These are phyloP conservation scores for Merodon equestris DNA, from an alignment of 2,888 invertebrate genomes.

Conservation along the genomic window DNA sequence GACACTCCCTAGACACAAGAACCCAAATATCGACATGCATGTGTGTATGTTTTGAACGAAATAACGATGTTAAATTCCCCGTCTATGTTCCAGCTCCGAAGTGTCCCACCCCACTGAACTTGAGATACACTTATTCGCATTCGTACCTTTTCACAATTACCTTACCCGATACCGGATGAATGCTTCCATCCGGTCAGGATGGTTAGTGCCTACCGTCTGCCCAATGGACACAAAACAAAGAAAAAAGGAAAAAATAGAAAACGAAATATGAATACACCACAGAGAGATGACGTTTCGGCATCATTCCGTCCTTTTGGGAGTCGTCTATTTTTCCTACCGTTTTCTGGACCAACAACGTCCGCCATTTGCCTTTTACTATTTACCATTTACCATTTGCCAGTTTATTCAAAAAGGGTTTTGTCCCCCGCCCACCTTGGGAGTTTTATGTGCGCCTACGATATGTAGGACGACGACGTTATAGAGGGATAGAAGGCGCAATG, in stretches of 20 bases:
- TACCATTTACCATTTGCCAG: slow-evolving; percentile 57
- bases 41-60: slow-evolving; percentile 47
- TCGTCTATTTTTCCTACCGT: slow-evolving; percentile 49
- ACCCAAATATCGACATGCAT: slow-evolving; percentile 13
- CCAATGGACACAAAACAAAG: too few relatives aligned
- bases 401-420: slow-evolving; percentile 58
- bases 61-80: slow-evolving; percentile 67
- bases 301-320: slow-evolving; percentile 36
- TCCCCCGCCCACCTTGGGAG: slow-evolving; percentile 33
- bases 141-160: slow-evolving; percentile 69
- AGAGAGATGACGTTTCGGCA: slow-evolving; percentile 54
- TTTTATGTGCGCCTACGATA: slow-evolving; percentile 50
- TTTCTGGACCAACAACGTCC: slow-evolving; percentile 56
- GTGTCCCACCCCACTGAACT: slow-evolving; percentile 55
- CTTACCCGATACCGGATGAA: slow-evolving; percentile 65
- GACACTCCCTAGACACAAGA: not conserved
- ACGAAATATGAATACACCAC: slow-evolving; percentile 35
- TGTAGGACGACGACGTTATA: slow-evolving; percentile 37
- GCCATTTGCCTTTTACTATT: slow-evolving; percentile 58
- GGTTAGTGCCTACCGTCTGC: slow-evolving; percentile 28
- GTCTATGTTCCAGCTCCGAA: slow-evolving; percentile 58
- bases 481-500: slow-evolving; percentile 30
- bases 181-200: slow-evolving; percentile 64
- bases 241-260: not conserved
- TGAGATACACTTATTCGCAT: slow-evolving; percentile 68